phyloP scores from a whole-genome alignment of 2,797 vertebrate species.

The Sparidentex hasta region DNA sequence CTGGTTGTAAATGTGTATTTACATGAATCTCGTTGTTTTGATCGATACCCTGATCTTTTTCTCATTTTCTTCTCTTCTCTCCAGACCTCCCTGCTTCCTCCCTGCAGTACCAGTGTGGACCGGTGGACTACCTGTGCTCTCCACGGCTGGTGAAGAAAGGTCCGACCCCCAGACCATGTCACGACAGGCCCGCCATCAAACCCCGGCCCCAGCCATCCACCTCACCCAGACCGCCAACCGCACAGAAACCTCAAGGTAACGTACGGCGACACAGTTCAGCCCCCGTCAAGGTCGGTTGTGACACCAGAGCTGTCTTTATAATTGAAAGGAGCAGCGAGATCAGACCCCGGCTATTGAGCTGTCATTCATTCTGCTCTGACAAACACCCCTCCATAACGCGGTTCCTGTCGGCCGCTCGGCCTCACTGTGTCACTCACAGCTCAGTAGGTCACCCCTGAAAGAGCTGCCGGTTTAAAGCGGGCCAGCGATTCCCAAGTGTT shows the following conservation, averaged over 20 bases:
- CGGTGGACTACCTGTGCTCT: slow-evolving; percentile 81
- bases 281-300: slow-evolving; percentile 11
- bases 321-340: slow-evolving; percentile 52
- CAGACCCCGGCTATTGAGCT: slow-evolving; percentile 14
- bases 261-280: not conserved
- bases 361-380: slow-evolving; percentile 48
- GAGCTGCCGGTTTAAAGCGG: slow-evolving; percentile 49
- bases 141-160: slow-evolving; percentile 80
- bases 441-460: slow-evolving; percentile 62
- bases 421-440: slow-evolving; percentile 69
- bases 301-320: slow-evolving; percentile 28
- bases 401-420: slow-evolving; percentile 44
- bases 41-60: slow-evolving; percentile 40
- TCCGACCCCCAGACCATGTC: slow-evolving; percentile 82
- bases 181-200: slow-evolving; percentile 81
- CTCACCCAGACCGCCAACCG: slow-evolving; percentile 78
- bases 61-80: slow-evolving; percentile 14
- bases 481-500: slow-evolving; percentile 59
- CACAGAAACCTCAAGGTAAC: slow-evolving; percentile 91
- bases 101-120: slow-evolving; percentile 84
- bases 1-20: not conserved
- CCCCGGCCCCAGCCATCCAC: slow-evolving; percentile 81
- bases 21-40: slow-evolving; percentile 14
- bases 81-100: slow-evolving; percentile 84
- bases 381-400: slow-evolving; percentile 30